A percentile compares a stretch with the other conserved stretches of the same genome.
Conservation (phyloP, 2,113 vertebrate species). For the Marmota flaviventris region DNA sequence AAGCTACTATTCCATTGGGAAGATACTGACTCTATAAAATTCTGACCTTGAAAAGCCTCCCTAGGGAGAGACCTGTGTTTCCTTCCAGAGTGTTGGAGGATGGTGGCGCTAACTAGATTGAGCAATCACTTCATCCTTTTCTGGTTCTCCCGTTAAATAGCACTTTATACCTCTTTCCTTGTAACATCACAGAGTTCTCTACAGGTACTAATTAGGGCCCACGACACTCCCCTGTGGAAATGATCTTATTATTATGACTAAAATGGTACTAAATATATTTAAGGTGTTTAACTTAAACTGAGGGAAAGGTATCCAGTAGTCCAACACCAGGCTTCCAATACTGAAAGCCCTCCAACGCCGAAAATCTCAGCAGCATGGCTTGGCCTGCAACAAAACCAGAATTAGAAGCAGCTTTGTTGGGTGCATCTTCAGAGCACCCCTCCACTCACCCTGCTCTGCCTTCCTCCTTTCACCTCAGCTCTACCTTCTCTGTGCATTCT, state of each 20-base stretch:
- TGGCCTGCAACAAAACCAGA: background rate
- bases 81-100: slow-evolving; percentile 34
- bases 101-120: slow-evolving; percentile 44
- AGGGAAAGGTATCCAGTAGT: slow-evolving; percentile 32
- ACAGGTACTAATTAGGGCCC: slow-evolving; percentile 72
- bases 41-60: slow-evolving; percentile 25
- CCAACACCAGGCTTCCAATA: background rate
- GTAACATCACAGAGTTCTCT: slow-evolving; percentile 69
- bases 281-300: slow-evolving; percentile 61
- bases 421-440: background rate
- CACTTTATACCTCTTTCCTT: slow-evolving; percentile 38
- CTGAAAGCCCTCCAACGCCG: background rate
- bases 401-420: accelerated
- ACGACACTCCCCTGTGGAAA: slow-evolving; percentile 71
- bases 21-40: slow-evolving; percentile 64
- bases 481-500: background rate
- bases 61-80: background rate
- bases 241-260: slow-evolving; percentile 74
- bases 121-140: slow-evolving; percentile 59
- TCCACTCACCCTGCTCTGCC: background rate
- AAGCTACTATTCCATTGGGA: slow-evolving; percentile 1
- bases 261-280: slow-evolving; percentile 62
- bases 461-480: background rate
- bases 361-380: background rate
- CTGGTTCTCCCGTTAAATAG: slow-evolving; percentile 50